These are phyloP conservation scores for Latrodectus geometricus DNA, from an alignment of 1,140 invertebrate species.

Conservation along the genomic window DNA sequence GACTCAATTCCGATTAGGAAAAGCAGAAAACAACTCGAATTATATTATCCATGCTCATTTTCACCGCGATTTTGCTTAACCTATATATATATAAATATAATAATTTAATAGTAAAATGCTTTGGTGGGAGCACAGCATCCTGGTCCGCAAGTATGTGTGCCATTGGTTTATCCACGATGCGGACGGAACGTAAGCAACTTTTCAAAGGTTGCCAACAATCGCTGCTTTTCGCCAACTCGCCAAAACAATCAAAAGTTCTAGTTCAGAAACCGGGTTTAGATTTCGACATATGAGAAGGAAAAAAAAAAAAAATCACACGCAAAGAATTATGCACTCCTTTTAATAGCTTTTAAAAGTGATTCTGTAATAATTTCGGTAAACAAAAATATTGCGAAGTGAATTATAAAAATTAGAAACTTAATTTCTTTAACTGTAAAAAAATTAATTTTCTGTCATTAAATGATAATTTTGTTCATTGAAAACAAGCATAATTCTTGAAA, in stretches of 20 bases:
- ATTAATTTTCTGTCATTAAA: too few species aligned
- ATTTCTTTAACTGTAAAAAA: too few species aligned
- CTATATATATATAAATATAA: neutral
- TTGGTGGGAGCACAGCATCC: constrained; percentile 29
- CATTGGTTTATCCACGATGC: constrained; percentile 31
- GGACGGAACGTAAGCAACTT: constrained; percentile 24
- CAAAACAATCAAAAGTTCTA: constrained; percentile 1
- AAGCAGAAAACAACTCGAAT: neutral
- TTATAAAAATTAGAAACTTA: too few species aligned
- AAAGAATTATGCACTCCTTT: too few species aligned
- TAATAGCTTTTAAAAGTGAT: too few species aligned
- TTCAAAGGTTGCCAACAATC: constrained; percentile 39
- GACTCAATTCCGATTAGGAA: neutral
- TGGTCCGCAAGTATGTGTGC: constrained; percentile 38
- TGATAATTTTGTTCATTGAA: too few species aligned
- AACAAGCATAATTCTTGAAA: too few species aligned
- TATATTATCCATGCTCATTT: neutral
- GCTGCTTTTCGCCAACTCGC: constrained; percentile 8
- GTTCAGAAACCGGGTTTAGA: too few species aligned
- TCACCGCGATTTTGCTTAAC: neutral
- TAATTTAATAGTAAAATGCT: neutral
- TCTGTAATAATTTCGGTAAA: too few species aligned
- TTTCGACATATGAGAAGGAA: too few species aligned
- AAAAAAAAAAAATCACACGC: too few species aligned
- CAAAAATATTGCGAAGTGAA: too few species aligned